Percentiles rank a stretch among this genome's conserved stretches.
Conservation (phyloP, 1,140 invertebrate genomes). For the Drosophila biarmipes region DNA sequence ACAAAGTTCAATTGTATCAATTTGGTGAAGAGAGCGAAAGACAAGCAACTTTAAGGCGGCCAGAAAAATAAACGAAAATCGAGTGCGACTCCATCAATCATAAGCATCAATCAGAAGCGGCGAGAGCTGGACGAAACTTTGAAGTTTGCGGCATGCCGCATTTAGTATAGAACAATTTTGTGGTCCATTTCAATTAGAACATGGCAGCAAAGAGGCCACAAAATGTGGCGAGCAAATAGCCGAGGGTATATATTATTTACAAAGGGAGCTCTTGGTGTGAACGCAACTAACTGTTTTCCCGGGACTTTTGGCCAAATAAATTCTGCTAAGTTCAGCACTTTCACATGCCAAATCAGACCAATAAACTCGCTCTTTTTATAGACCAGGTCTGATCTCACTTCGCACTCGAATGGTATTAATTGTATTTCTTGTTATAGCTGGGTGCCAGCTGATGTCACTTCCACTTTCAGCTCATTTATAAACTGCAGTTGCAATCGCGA, state of each 20-base stretch:
- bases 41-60: conserved; percentile 21
- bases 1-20: conserved; percentile 80
- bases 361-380: conserved; percentile 12
- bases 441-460: conserved; percentile 47
- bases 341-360: conserved; percentile 5
- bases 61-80: conserved; percentile 33
- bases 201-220: conserved; percentile 29
- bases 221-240: conserved; percentile 29
- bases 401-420: background rate
- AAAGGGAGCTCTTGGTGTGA: conserved; percentile 1
- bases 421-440: conserved; percentile 9
- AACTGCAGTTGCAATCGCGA: conserved; percentile 23
- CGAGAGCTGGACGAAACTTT: conserved; percentile 23
- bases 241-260: conserved; percentile 4
- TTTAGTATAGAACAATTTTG: conserved; percentile 45
- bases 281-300: background rate
- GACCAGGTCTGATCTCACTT: conserved; percentile 16
- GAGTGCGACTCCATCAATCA: conserved; percentile 66
- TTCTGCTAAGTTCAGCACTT: background rate
- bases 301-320: conserved; percentile 2
- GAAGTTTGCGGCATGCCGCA: conserved; percentile 45
- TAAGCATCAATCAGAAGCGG: conserved; percentile 73
- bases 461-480: conserved; percentile 41
- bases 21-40: conserved; percentile 41
- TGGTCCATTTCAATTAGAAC: conserved; percentile 69